Evolutionary conservation across 37 sponge, comb jelly and placozoan genomes (phyloP).

Genomic region (Aphrocallistes beatrix): DNA sequence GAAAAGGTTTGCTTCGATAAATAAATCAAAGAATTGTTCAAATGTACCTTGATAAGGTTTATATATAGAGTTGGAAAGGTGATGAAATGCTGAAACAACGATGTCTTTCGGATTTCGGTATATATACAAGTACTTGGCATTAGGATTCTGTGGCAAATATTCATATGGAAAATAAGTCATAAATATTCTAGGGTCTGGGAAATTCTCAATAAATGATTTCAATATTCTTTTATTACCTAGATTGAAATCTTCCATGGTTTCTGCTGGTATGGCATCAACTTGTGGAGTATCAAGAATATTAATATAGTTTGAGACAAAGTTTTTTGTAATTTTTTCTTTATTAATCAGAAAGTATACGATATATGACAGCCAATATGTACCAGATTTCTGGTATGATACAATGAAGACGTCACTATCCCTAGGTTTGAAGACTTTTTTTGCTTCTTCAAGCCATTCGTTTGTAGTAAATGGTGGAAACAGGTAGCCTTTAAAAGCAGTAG

Average conservation of each 20-base stretch:
- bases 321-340: neutral
- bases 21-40: neutral
- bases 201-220: neutral
- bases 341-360: neutral
- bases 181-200: neutral
- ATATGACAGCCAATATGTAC: neutral
- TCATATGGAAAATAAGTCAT: neutral
- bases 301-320: neutral
- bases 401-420: neutral
- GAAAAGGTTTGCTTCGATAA: neutral
- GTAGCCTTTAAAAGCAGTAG: too few relatives aligned
- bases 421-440: neutral
- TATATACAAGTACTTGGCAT: neutral
- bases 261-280: neutral
- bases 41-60: neutral
- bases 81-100: neutral
- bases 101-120: slow-evolving; percentile 14
- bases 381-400: neutral
- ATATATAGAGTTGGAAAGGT: neutral
- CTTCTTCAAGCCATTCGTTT: neutral
- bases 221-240: neutral
- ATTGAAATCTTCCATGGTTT: neutral
- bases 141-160: neutral
- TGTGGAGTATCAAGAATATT: neutral
- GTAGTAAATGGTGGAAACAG: neutral